Conservation (phyloP, 2,888 invertebrate species). For the Rhimphoctona megacephalus region DNA sequence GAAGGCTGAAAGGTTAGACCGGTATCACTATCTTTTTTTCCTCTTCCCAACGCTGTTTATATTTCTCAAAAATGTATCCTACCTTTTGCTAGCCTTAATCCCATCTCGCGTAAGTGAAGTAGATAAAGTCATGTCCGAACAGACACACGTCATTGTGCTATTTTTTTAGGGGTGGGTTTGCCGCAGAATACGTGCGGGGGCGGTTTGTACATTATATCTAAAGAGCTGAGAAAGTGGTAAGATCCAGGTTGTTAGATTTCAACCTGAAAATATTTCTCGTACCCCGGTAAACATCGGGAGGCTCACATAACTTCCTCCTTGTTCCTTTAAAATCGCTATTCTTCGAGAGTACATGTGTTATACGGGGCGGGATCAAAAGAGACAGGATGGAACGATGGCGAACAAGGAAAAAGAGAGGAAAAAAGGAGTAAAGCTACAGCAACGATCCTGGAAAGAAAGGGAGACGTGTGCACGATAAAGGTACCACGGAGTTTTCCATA, state of each 20-base stretch:
- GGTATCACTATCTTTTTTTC: background rate
- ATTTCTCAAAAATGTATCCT: background rate
- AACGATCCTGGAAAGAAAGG: constrained; percentile 9
- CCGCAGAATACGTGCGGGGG: background rate
- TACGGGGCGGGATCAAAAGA: constrained; percentile 21
- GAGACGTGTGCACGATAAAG: constrained; percentile 15
- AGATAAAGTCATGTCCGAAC: constrained; percentile 26
- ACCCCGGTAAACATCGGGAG: constrained; percentile 38
- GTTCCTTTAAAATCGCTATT: constrained; percentile 42
- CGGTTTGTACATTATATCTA: background rate
- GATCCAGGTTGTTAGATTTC: constrained; percentile 21
- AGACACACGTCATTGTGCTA: constrained; percentile 23
- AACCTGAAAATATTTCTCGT: constrained; percentile 28
- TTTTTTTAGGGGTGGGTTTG: background rate
- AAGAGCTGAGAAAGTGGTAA: constrained; percentile 10
- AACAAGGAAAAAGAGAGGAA: constrained; percentile 12
- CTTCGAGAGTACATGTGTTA: constrained; percentile 51
- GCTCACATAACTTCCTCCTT: background rate
- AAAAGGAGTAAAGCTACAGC: constrained; percentile 2
- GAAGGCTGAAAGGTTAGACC: background rate
- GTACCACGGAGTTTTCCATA: constrained; percentile 53
- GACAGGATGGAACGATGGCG: constrained; percentile 22
- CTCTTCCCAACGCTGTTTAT: background rate
- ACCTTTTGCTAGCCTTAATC: background rate
- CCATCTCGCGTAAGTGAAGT: background rate